phyloP scores from a whole-genome alignment of 53 echinoderm and acorn worm genomes.

The Actinopyga echinites region DNA sequence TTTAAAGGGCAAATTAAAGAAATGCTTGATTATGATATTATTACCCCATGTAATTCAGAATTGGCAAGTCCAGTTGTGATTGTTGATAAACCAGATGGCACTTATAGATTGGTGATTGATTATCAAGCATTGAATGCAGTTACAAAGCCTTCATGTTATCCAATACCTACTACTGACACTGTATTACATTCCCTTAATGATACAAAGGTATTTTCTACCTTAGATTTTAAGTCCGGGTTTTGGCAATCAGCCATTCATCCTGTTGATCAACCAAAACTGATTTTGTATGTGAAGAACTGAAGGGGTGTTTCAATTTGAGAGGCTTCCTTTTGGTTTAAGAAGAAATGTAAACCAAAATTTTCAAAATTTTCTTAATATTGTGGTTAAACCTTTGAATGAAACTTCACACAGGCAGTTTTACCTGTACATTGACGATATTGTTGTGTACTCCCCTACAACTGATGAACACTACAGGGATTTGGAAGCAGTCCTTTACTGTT shows the following conservation, averaged over 20 bases:
- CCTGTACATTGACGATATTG: constrained; percentile 36
- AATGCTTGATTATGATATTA: constrained; percentile 18
- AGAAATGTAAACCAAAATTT: constrained; percentile 35
- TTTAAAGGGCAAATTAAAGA: constrained; percentile 20
- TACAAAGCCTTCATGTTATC: constrained; percentile 19
- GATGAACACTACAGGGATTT: constrained; percentile 28
- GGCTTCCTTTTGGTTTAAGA: constrained; percentile 38
- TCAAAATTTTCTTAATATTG: constrained; percentile 29
- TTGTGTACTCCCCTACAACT: constrained; percentile 31
- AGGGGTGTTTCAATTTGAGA: constrained; percentile 24
- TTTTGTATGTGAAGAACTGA: constrained; percentile 48
- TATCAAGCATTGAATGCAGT: constrained; percentile 18
- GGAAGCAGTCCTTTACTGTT: constrained; percentile 10
- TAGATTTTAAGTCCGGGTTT: constrained; percentile 44
- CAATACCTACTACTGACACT: constrained; percentile 33
- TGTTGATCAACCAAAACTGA: constrained; percentile 42
- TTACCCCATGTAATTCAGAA: constrained; percentile 14
- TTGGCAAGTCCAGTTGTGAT: constrained; percentile 32
- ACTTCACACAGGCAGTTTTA: not conserved
- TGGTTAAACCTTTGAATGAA: not conserved
- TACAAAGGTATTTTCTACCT: constrained; percentile 23
- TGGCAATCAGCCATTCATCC: constrained; percentile 39
- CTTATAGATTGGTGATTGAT: constrained; percentile 20
- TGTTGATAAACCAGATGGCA: constrained; percentile 19
- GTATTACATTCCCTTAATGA: constrained; percentile 25